A percentile compares a stretch with the other conserved stretches of the same genome.
phyloP scores from a whole-genome alignment of 2,888 invertebrate species.

The Torymus aiolomorphi region DNA sequence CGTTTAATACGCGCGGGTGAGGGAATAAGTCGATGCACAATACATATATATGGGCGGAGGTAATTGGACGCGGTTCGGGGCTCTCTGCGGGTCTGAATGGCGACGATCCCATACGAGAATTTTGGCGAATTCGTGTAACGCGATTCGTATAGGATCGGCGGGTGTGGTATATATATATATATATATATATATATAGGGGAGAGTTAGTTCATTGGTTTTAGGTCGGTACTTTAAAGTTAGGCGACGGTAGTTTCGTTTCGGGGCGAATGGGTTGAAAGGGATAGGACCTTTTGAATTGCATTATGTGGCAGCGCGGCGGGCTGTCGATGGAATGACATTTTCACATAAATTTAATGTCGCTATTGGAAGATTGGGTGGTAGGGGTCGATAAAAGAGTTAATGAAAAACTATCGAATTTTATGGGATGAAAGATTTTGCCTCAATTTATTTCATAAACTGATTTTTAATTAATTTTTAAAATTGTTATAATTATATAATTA shows the following conservation, averaged over 20 bases:
- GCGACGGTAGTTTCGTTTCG: not conserved
- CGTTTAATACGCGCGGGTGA: slow-evolving; percentile 24
- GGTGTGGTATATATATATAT: too few relatives aligned
- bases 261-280: slow-evolving; percentile 23
- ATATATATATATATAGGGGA: not conserved
- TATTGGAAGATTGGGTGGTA: too few relatives aligned
- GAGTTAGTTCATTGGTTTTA: slow-evolving; percentile 11
- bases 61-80: slow-evolving; percentile 26
- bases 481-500: too few relatives aligned
- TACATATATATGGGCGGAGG: not conserved
- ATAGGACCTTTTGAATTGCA: slow-evolving; percentile 23
- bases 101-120: slow-evolving; percentile 4
- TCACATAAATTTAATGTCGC: not conserved
- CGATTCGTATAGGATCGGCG: not conserved
- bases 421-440: too few relatives aligned
- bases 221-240: slow-evolving; percentile 25
- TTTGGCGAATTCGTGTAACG: slow-evolving; percentile 19
- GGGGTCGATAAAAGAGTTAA: too few relatives aligned
- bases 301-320: not conserved
- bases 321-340: not conserved
- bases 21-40: slow-evolving; percentile 14
- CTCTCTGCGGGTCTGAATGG: too few relatives aligned
- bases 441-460: too few relatives aligned
- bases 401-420: too few relatives aligned
- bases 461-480: too few relatives aligned